Evolutionary conservation across 1,140 invertebrate genomes (phyloP).

Genomic region (Bombus breviceps): DNA sequence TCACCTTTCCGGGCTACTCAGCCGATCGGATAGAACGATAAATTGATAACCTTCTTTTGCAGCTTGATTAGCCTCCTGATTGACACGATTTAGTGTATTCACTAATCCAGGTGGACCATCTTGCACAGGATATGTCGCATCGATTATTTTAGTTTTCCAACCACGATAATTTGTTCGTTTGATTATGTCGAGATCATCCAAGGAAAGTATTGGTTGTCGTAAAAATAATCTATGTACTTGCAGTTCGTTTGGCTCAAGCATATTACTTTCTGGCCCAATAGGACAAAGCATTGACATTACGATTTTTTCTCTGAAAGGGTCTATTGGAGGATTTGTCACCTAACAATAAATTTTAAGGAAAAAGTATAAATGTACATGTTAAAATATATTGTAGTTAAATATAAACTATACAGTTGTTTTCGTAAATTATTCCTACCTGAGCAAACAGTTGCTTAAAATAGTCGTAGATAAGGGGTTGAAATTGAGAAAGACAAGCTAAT

Average conservation of each 20-base stretch:
- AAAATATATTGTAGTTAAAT: background rate
- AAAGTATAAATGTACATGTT: background rate
- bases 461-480: slow-evolving; percentile 96
- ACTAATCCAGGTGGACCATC: slow-evolving; percentile 89
- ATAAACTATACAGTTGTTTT: background rate
- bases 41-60: slow-evolving; percentile 92
- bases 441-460: slow-evolving; percentile 99
- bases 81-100: slow-evolving; percentile 91
- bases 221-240: slow-evolving; percentile 97
- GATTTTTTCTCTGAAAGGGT: slow-evolving; percentile 99
- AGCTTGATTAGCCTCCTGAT: slow-evolving; percentile 91
- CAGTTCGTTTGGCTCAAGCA: slow-evolving; percentile 93
- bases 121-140: slow-evolving; percentile 92
- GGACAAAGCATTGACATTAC: slow-evolving; percentile 98
- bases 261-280: slow-evolving; percentile 96
- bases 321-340: slow-evolving; percentile 99
- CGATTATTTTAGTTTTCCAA: slow-evolving; percentile 96
- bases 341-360: slow-evolving; percentile 58
- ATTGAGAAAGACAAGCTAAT: slow-evolving; percentile 96
- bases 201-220: slow-evolving; percentile 96
- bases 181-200: slow-evolving; percentile 94
- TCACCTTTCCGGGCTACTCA: slow-evolving; percentile 86
- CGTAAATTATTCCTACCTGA: slow-evolving; percentile 84
- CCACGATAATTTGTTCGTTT: slow-evolving; percentile 93
- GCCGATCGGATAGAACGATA: slow-evolving; percentile 94